Conservation (phyloP, 1,140 invertebrate genomes). For the Campoletis sonorensis region DNA sequence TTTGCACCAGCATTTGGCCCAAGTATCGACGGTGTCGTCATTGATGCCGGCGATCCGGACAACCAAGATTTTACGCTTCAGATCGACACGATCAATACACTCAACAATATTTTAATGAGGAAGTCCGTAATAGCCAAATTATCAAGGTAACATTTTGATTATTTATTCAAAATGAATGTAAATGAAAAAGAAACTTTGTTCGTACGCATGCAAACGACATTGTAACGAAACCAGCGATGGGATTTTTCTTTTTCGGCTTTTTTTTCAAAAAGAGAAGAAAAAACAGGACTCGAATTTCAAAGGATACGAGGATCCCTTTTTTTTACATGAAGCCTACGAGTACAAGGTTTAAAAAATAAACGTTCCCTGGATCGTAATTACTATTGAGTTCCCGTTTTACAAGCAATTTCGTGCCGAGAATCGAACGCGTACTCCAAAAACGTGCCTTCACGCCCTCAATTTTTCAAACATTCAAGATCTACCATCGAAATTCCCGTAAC, state of each 20-base stretch:
- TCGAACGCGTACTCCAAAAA: neutral
- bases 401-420: slow-evolving; percentile 11
- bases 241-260: neutral
- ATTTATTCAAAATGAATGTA: no score
- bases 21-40: slow-evolving; percentile 94
- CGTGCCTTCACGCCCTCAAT: neutral
- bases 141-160: slow-evolving; percentile 76
- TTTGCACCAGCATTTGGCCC: slow-evolving; percentile 93
- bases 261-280: neutral
- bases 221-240: no score
- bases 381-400: slow-evolving; percentile 11
- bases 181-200: no score
- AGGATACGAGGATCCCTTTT: neutral
- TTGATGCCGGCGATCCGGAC: slow-evolving; percentile 83
- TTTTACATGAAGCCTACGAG: neutral
- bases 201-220: no score
- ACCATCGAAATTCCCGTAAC: neutral
- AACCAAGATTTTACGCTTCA: slow-evolving; percentile 74
- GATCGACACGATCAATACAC: slow-evolving; percentile 82
- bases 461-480: neutral
- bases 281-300: neutral
- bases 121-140: slow-evolving; percentile 86
- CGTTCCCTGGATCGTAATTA: neutral
- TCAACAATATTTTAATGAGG: slow-evolving; percentile 85
- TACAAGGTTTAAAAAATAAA: no score